phyloP scores from a whole-genome alignment of 2,113 vertebrate species.

The Condylura cristata region DNA sequence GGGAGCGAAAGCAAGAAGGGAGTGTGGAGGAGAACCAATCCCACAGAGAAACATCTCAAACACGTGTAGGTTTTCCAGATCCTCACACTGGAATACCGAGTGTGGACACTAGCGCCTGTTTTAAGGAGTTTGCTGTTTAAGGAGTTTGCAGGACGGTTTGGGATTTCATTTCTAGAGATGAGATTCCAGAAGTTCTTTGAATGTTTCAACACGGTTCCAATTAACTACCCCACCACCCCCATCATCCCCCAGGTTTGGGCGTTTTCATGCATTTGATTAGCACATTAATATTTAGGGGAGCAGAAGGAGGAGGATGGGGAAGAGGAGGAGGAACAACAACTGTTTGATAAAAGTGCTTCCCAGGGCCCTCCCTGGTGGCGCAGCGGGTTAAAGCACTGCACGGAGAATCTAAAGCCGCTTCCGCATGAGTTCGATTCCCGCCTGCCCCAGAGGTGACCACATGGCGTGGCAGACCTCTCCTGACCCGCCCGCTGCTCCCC shows the following conservation, averaged over 20 bases:
- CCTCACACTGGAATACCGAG: not conserved
- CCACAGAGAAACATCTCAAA: not conserved
- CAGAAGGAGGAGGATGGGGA: no score
- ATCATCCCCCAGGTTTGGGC: not conserved
- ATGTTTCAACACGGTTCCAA: not conserved
- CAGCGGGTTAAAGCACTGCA: no score
- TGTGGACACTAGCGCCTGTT: not conserved
- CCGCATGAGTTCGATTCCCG: no score
- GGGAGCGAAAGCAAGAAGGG: not conserved
- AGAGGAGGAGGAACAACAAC: no score
- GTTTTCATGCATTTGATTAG: not conserved
- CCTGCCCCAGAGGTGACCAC: no score
- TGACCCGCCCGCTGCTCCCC: no score
- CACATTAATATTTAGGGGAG: not conserved
- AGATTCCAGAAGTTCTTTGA: not conserved
- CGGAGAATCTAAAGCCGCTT: no score
- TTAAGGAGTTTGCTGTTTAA: not conserved
- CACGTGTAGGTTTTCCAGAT: not conserved
- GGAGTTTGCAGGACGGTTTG: not conserved
- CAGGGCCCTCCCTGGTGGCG: no score
- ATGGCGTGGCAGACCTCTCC: no score
- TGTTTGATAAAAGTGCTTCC: no score
- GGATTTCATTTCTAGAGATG: not conserved
- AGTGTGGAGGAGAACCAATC: not conserved
- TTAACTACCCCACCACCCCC: no score